Percentiles rank a stretch among this genome's conserved stretches.
These are phyloP conservation scores for Mormyrops attenuatus DNA, from an alignment of 2,797 vertebrate genomes.

Conservation along the genomic window DNA sequence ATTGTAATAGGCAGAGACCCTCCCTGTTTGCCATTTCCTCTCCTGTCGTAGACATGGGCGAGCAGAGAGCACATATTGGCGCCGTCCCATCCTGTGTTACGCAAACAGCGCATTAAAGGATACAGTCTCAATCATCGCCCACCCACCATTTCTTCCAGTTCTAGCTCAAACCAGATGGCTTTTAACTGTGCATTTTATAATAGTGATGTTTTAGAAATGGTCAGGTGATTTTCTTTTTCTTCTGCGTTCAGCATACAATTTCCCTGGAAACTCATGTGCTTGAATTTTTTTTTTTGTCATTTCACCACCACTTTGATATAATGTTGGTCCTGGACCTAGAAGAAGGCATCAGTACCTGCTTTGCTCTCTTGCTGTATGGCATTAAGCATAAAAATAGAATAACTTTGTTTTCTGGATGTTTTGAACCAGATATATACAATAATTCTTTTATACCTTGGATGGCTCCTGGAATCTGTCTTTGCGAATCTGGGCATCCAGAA, in stretches of 20 bases:
- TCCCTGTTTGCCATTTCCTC: constrained; percentile 49
- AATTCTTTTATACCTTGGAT: neutral
- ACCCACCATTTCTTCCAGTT: neutral
- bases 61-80: constrained; percentile 49
- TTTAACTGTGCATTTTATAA: neutral
- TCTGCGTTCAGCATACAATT: neutral
- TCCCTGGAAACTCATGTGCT: neutral
- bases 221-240: neutral
- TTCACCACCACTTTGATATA: neutral
- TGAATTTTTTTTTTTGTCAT: neutral
- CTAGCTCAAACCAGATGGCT: neutral
- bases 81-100: constrained; percentile 52
- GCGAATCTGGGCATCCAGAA: neutral
- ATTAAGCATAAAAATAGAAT: neutral
- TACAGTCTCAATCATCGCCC: constrained; percentile 42
- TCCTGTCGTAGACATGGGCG: constrained; percentile 45
- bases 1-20: constrained; percentile 42
- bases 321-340: neutral
- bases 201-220: neutral
- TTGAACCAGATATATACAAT: neutral
- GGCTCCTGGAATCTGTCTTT: neutral
- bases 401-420: neutral
- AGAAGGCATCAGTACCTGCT: neutral
- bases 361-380: neutral
- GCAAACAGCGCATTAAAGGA: constrained; percentile 34